phyloP scores from a whole-genome alignment of 2,797 vertebrate species.

The Cichlasoma orientale region DNA sequence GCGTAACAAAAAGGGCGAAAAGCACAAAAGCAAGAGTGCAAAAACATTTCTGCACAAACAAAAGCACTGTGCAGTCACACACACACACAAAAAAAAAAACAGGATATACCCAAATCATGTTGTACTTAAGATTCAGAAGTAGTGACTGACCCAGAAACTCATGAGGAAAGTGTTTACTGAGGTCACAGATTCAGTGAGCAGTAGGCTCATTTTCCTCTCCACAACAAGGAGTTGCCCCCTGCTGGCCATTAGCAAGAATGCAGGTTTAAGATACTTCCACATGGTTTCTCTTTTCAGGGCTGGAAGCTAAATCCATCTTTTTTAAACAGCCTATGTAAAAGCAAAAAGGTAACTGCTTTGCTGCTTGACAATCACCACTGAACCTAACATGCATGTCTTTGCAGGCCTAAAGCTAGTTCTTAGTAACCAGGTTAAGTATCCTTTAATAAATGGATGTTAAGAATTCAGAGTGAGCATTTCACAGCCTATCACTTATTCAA shows the following conservation, averaged over 20 bases:
- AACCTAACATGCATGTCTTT: background rate
- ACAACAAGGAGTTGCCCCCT: background rate
- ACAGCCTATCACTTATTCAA: background rate
- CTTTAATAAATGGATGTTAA: too few relatives aligned
- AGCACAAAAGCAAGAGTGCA: too few relatives aligned
- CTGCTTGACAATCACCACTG: background rate
- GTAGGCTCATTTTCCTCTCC: background rate
- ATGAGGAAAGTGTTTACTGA: background rate
- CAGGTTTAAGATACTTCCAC: background rate
- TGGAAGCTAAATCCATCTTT: background rate
- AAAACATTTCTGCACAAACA: too few relatives aligned
- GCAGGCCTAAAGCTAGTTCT: background rate
- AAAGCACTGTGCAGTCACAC: too few relatives aligned
- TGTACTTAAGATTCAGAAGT: too few relatives aligned
- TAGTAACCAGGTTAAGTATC: too few relatives aligned
- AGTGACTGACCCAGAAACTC: background rate
- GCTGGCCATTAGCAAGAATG: background rate
- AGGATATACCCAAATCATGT: too few relatives aligned
- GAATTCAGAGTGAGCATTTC: background rate
- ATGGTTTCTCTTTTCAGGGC: background rate
- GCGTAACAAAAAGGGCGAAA: too few relatives aligned
- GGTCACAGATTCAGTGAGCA: background rate
- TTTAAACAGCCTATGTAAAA: background rate
- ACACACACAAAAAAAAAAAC: too few relatives aligned
- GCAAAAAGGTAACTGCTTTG: background rate